Base-by-base conservation (phyloP, 1,140 invertebrate genomes). In the Scaptomyza hsui region DNA sequence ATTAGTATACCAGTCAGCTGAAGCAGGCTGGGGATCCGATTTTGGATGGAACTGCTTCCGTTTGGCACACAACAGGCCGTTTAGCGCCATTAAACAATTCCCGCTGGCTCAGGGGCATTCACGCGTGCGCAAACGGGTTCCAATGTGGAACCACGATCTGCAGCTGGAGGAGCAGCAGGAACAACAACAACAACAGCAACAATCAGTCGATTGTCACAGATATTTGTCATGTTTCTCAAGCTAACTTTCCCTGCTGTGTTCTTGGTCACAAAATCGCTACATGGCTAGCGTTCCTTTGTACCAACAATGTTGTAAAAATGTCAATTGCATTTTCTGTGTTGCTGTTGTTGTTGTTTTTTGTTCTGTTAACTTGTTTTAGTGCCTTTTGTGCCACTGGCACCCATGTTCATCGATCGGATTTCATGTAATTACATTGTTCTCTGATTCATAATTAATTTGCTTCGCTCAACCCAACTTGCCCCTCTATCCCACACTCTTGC, bases 381-480 rank as follows among this genome's bases (percentile, higher is more conserved):
- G 59, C 48, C 37, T 75, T 71, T 69, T 57, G 56, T 68, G 71
- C 55, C 67, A 61, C 52, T 83, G 67, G 62, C 57, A 32, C 62
- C 62, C 75, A 77, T 85, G 74, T 79, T 70, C 83, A 76, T 85
- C 86, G 86, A 86, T 89, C 75, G 80, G 72, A 89, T 89, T 89
- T 89, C 86, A 89, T 89, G 81, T 89, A 89, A 89, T 89, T 89
- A 89, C 86, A 89, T 88, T 88, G 82, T 88, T 82, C 74, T 89
- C 75, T 89, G 86, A 89, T 89, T 89, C 86, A 89, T 89, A 89
- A 89, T 89, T 89, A 89, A 89, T 89, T 89, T 72, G 71, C 62
- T 69, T 35, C 62, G 42, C 45, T 47, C 56, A 53, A 55, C 52
- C 21, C 42, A 44, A 44, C 47, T 16, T 15, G 21, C n/a, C 32